Evolutionary conservation across 2,888 invertebrate species (phyloP).

Genomic region (Drosophila greeni): DNA sequence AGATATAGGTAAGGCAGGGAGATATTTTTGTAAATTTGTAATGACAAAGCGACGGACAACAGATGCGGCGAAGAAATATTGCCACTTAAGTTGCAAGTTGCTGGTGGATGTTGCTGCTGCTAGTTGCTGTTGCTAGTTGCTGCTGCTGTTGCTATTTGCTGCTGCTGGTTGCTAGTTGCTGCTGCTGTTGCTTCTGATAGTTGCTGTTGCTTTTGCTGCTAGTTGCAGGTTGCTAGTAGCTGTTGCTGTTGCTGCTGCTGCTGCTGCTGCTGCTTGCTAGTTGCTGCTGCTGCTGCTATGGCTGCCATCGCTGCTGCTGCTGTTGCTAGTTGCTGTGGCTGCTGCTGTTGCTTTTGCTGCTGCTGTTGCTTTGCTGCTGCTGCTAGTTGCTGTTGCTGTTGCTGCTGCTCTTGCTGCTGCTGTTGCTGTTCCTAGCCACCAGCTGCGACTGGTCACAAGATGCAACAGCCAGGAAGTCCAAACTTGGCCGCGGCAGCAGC

Average conservation of each 20-base stretch:
- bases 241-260: slow-evolving; percentile 3
- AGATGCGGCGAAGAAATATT: slow-evolving; percentile 47
- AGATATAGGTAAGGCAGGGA: slow-evolving; percentile 1
- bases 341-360: too few relatives aligned
- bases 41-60: slow-evolving; percentile 41
- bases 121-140: neutral
- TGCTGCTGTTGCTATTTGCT: too few relatives aligned
- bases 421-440: slow-evolving; percentile 7
- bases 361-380: too few relatives aligned
- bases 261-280: neutral
- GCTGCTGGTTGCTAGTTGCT: too few relatives aligned
- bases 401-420: neutral
- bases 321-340: too few relatives aligned
- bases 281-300: neutral
- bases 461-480: slow-evolving; percentile 52
- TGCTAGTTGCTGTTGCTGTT: too few relatives aligned
- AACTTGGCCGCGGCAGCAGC: slow-evolving; percentile 29
- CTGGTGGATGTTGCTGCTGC: neutral
- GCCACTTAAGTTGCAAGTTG: slow-evolving; percentile 43
- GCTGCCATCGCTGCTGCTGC: too few relatives aligned
- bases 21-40: slow-evolving; percentile 37
- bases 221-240: too few relatives aligned
- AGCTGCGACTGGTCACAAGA: slow-evolving; percentile 40
- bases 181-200: too few relatives aligned
- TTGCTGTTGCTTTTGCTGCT: neutral